Percentiles rank a stretch among this genome's conserved stretches.
Evolutionary conservation across 2,888 invertebrate genomes (phyloP).

Genomic region (Drosophila hamatofila): DNA sequence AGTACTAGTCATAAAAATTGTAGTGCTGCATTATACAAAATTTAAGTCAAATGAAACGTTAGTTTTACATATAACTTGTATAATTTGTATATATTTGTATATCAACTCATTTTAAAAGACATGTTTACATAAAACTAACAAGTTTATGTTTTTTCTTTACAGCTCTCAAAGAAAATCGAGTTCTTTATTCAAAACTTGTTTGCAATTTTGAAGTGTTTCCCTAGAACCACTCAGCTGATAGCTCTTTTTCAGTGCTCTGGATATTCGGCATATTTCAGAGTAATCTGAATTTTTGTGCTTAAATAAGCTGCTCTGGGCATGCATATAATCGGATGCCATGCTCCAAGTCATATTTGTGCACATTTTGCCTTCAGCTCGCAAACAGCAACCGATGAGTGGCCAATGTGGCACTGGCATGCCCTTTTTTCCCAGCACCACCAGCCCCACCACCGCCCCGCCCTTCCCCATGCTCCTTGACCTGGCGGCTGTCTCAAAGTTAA

Average conservation of each 20-base stretch:
- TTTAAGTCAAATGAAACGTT: too few relatives aligned
- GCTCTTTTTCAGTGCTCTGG: neutral
- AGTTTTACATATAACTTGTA: too few relatives aligned
- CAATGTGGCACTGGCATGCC: neutral
- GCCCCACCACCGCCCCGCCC: neutral
- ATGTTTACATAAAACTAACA: too few relatives aligned
- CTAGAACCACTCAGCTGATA: neutral
- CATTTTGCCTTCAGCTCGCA: slow-evolving; percentile 9
- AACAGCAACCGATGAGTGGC: slow-evolving; percentile 5
- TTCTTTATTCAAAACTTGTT: neutral
- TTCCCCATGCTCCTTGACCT: slow-evolving; percentile 18
- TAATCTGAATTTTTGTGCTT: slow-evolving; percentile 14
- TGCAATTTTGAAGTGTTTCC: neutral
- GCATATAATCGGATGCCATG: slow-evolving; percentile 32
- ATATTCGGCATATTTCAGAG: neutral
- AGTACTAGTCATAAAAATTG: too few relatives aligned
- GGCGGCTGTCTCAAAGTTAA: slow-evolving; percentile 50
- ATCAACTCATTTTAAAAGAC: too few relatives aligned
- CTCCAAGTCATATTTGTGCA: slow-evolving; percentile 48
- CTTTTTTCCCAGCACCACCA: too few relatives aligned
- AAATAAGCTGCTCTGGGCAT: slow-evolving; percentile 34
- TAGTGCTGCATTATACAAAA: too few relatives aligned
- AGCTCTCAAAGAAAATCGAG: neutral
- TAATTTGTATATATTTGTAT: too few relatives aligned
- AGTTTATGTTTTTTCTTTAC: neutral